Percentiles rank a stretch among this genome's conserved stretches.
Conservation (phyloP, 2,888 invertebrate genomes). For the Synanthedon myopaeformis region DNA sequence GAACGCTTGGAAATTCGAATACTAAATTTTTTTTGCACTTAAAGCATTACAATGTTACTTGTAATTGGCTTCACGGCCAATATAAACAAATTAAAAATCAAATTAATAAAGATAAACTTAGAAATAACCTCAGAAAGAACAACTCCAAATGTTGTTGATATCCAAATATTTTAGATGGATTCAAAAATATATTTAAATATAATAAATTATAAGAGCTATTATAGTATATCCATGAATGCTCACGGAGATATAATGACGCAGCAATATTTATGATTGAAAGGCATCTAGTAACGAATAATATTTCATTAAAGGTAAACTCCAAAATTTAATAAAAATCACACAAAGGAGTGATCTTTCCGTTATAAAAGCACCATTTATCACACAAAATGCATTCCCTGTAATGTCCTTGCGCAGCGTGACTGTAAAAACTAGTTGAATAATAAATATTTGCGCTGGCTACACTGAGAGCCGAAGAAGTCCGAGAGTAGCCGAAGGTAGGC, state of each 20-base stretch:
- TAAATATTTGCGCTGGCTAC: slow-evolving; percentile 58
- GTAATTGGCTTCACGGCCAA: slow-evolving; percentile 63
- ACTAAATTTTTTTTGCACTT: slow-evolving; percentile 64
- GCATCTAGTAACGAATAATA: no score
- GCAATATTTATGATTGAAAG: no score
- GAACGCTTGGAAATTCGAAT: slow-evolving; percentile 67
- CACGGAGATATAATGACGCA: no score
- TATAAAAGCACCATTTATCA: slow-evolving; percentile 63
- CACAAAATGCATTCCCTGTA: slow-evolving; percentile 61
- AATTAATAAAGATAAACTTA: slow-evolving; percentile 28
- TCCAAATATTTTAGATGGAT: no score
- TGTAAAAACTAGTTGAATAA: slow-evolving; percentile 67
- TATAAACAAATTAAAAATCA: slow-evolving; percentile 48
- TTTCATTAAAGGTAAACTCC: no score
- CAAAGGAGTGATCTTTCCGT: no score
- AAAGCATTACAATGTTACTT: slow-evolving; percentile 59
- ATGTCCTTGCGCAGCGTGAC: slow-evolving; percentile 66
- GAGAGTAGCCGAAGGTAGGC: slow-evolving; percentile 50
- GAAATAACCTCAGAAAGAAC: background rate
- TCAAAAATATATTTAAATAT: no score
- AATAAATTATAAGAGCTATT: no score
- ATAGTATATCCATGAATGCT: no score
- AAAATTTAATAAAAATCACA: background rate
- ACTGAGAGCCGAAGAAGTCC: slow-evolving; percentile 52
- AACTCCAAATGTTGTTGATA: no score